Conservation (phyloP, 2,113 vertebrate species). For the Atractosteus spatula region DNA sequence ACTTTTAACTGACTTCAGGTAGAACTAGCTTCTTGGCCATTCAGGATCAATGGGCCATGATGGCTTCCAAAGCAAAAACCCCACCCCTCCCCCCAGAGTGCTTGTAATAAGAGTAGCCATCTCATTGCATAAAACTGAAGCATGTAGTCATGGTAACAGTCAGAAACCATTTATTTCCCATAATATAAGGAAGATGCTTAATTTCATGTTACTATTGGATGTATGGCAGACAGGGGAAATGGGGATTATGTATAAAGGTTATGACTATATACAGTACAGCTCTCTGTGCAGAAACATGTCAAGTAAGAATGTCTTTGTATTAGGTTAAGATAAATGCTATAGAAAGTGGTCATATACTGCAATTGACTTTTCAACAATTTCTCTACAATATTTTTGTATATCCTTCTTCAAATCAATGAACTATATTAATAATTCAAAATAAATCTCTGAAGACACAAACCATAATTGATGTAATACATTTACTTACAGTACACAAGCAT, state of each 20-base stretch:
- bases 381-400: too few relatives aligned
- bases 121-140: conserved; percentile 1
- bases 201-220: background rate
- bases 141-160: conserved; percentile 2
- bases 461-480: background rate
- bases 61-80: background rate
- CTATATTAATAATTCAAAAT: background rate
- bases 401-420: background rate
- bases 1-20: background rate
- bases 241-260: too few relatives aligned
- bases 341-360: too few relatives aligned
- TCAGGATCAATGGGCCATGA: background rate
- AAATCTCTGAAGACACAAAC: background rate
- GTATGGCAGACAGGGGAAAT: background rate
- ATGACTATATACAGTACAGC: background rate
- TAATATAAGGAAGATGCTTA: conserved; percentile 4
- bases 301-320: too few relatives aligned
- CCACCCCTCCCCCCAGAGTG: background rate
- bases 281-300: too few relatives aligned
- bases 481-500: too few relatives aligned
- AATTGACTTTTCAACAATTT: too few relatives aligned
- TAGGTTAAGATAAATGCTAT: too few relatives aligned
- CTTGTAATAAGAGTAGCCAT: background rate
- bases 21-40: too few relatives aligned
- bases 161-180: conserved; percentile 5